Percentiles rank a stretch among this genome's conserved stretches.
phyloP scores from a whole-genome alignment of 1,140 invertebrate genomes.

The Cepaea nemoralis region DNA sequence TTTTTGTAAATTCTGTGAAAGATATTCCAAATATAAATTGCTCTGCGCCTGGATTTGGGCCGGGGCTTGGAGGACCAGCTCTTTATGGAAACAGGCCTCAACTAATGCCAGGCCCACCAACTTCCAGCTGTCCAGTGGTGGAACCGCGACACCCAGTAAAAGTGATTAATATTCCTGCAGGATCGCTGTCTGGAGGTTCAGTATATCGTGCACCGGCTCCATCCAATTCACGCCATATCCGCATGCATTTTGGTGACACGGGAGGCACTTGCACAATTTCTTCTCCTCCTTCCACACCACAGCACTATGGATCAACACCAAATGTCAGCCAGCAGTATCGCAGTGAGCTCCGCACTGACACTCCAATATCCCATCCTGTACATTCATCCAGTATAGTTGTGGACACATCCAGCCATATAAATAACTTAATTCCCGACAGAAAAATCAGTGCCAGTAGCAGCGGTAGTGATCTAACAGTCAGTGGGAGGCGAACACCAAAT shows the following conservation, averaged over 20 bases:
- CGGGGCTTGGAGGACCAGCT: not conserved
- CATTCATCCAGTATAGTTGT: constrained; percentile 43
- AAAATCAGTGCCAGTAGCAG: not conserved
- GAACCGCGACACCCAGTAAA: constrained; percentile 41
- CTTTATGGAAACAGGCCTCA: not conserved
- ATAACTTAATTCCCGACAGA: constrained; percentile 8
- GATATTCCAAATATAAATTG: constrained; percentile 37
- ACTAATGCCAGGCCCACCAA: not conserved
- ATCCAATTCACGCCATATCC: constrained; percentile 35
- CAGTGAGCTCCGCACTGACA: constrained; percentile 37
- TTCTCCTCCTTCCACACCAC: constrained; percentile 15
- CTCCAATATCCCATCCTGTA: constrained; percentile 12
- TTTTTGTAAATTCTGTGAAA: constrained; percentile 6
- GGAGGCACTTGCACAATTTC: constrained; percentile 42
- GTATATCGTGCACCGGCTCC: constrained; percentile 31
- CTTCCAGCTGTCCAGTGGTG: constrained; percentile 19
- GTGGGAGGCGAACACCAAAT: constrained; percentile 15
- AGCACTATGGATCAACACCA: constrained; percentile 19
- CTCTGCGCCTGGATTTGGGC: not conserved
- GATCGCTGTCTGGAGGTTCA: constrained; percentile 40
- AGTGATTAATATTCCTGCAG: constrained; percentile 46
- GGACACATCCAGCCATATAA: constrained; percentile 22
- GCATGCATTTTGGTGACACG: constrained; percentile 43
- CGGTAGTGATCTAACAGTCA: not conserved
- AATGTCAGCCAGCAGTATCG: constrained; percentile 37